These are phyloP conservation scores for Dendrolimus pini DNA, from an alignment of 2,888 invertebrate species.

Conservation along the genomic window DNA sequence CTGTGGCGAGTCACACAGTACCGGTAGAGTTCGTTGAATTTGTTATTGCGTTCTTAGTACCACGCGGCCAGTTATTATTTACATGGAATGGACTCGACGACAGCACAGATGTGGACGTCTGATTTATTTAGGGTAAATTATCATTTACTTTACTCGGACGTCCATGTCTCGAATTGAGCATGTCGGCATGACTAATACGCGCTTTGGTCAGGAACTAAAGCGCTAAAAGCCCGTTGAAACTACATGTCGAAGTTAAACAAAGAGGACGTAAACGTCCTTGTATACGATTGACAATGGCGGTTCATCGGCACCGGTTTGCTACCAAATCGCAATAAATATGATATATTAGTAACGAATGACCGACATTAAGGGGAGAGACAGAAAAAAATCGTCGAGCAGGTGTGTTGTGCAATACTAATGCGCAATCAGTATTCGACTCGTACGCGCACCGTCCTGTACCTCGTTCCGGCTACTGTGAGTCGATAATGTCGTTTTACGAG, in stretches of 20 bases:
- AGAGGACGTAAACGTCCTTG: conserved; percentile 50
- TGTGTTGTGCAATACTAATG: conserved; percentile 73
- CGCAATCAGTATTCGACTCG: conserved; percentile 71
- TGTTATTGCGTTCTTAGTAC: conserved; percentile 74
- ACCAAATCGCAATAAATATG: conserved; percentile 69
- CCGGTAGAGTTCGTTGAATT: conserved; percentile 76
- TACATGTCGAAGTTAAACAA: conserved; percentile 27
- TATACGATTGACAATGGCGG: conserved; percentile 43
- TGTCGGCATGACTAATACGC: conserved; percentile 28
- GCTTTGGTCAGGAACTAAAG: conserved; percentile 22
- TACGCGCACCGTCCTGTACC: conserved; percentile 71
- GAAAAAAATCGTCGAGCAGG: conserved; percentile 71
- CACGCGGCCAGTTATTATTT: conserved; percentile 64
- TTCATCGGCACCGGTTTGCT: conserved; percentile 48
- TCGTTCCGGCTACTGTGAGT: conserved; percentile 76
- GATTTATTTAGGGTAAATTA: conserved; percentile 53
- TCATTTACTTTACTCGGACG: conserved; percentile 35
- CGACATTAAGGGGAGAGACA: conserved; percentile 72
- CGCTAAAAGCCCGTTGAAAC: not conserved
- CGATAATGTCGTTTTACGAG: conserved; percentile 76
- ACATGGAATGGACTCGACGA: conserved; percentile 53
- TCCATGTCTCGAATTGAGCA: conserved; percentile 18
- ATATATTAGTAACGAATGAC: conserved; percentile 71
- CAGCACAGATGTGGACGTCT: conserved; percentile 58
- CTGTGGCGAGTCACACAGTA: conserved; percentile 64